Base-by-base conservation (phyloP, 1,140 invertebrate genomes). In the Drosophila parvula region DNA sequence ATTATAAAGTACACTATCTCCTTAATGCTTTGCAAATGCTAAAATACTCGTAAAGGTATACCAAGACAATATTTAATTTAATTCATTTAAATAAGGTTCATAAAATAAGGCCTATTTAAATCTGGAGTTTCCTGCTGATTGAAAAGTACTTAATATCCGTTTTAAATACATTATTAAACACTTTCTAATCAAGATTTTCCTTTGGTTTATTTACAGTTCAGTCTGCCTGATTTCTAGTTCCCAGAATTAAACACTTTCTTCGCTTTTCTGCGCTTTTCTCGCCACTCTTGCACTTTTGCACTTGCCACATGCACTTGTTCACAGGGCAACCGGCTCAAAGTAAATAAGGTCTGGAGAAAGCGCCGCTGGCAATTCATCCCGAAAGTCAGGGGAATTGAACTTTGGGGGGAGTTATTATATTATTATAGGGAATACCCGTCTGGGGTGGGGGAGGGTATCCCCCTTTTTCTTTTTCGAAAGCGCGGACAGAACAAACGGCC, bases 311-410 rank as follows among this genome's bases (percentile, higher is more conserved):
- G 65, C 59, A 71, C 74, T 69, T 86, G 82, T 79, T 88, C 67
- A 76, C 82, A 71, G 82, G 83, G 82, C 82, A 86, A 86, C 82
- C 83, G 79, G 79, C 50, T 76, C 51, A 75, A 79, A 48, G 83
- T 86, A 86, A 86, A 88, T 86, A 86, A 86, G 78, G 51, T 62
- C 71, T 78, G 62, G 50, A 58, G 47, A 36, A 56, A 61, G 60
- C 50, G 58, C 64, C 81, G 82, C 78, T 81, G 81, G 81, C 82
- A 59, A 78, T 64, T 59, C 62, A 51, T 48, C 65, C 69, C 57
- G 59, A 68, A 62, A 62, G 44, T 44, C 22, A 68, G 56, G 63
- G 59, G 45, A 55, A 27, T 32, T 1, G 32, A 56, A 60, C 45
- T 48, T 9, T 68, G 62, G 51, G 32, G 44, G 51, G n/a, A n/a